Base-by-base conservation (phyloP, 30 jellyfish, hydroid and myxozoan species). In the Aurelia aurita complex sp. Pacific region DNA sequence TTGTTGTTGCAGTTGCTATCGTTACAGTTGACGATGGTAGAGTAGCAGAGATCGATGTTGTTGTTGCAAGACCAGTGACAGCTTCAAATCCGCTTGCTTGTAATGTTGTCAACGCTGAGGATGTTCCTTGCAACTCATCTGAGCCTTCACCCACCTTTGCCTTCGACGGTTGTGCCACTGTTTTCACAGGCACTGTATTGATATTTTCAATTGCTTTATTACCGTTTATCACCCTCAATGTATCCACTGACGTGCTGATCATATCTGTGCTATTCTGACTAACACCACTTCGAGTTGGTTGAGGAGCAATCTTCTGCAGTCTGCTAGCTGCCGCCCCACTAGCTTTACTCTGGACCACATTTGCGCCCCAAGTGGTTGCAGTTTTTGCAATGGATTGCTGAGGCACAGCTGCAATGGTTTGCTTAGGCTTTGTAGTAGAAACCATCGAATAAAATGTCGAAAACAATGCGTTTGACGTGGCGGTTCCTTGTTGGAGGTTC, bases 261-360 rank as follows among this genome's bases (percentile, higher is more conserved):
- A 40, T 0, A 60, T 60, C 69, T 60, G 19, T 60, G 69, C 69
- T 60, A 14, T 60, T 60, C 32, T 60, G 69, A 19, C 10, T 8
- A 34, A 35, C 53, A 67, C 19, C 17, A 4, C n/a, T 67, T 32
- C 42, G 53, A 13, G 34, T 38, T n/a, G 83, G 83, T 36, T 81
- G 65, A 1, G 90, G 90, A 4, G 83, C 81, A 18, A 81, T 53
- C 59, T 61, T 81, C 52, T 81, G 90, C 50, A 81, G 78, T 33
- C 36, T 81, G 77, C 73, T 67, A 65, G 67, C 64, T 16, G 62
- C 38, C 1, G 68, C 11, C 12, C 38, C 65, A 40, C 42, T 36
- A 2, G 81, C 1, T 55, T 23, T 71, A 32, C 64, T n/a, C 40
- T 23, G 71, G 29, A 42, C 19, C 40, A 33, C 13, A 53, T n/a